A percentile compares a stretch with the other conserved stretches of the same genome.
These are phyloP conservation scores for Steinernema hermaphroditum DNA, from an alignment of 2,888 invertebrate species.

Conservation along the genomic window DNA sequence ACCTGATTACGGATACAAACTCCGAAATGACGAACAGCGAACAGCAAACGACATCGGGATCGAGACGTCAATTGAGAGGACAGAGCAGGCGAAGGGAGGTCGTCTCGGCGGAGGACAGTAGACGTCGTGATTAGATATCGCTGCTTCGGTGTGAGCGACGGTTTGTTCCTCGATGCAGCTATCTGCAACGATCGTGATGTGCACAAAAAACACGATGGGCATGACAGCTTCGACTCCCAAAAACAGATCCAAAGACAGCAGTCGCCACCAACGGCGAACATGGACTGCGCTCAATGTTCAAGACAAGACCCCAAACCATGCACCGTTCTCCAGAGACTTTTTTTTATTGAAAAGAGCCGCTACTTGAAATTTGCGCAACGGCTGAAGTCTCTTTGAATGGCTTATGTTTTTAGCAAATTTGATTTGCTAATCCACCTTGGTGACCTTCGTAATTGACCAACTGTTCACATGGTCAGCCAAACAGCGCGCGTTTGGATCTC, in stretches of 20 bases:
- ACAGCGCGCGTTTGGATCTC: background rate
- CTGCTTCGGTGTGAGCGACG: background rate
- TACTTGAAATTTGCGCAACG: no score
- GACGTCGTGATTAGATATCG: constrained; percentile 28
- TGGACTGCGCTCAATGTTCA: background rate
- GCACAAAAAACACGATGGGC: background rate
- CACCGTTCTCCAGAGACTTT: no score
- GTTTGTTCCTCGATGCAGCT: constrained; percentile 21
- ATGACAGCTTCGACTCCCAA: background rate
- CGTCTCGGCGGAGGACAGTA: background rate
- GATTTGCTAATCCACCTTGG: background rate
- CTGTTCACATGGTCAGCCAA: constrained; percentile 18
- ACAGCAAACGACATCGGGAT: background rate
- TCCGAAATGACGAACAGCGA: background rate
- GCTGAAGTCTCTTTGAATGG: no score
- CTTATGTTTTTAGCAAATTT: no score
- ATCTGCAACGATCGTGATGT: constrained; percentile 1
- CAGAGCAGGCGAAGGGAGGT: background rate
- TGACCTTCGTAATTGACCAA: constrained; percentile 4
- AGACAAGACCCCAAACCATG: background rate
- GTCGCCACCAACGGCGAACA: no score
- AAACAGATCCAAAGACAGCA: background rate
- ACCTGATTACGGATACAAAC: constrained; percentile 22
- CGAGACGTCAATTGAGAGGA: constrained; percentile 11
- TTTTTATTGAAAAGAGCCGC: no score